Evolutionary conservation across 2,888 invertebrate species (phyloP), one percentile per base, ranked within the genome.

Genomic region (Pseudococcus jackbeardsleyi): DNA sequence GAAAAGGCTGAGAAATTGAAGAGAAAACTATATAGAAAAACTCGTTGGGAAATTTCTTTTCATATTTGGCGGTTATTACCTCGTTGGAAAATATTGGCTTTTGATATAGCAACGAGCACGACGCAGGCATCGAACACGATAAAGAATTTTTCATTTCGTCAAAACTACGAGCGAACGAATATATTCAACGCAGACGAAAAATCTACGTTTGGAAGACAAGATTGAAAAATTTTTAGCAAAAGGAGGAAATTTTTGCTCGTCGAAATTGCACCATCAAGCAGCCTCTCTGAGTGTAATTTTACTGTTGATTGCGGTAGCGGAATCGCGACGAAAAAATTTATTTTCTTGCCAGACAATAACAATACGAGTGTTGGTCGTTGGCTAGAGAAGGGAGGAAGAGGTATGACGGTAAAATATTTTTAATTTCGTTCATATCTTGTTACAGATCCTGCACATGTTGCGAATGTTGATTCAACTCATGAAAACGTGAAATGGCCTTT

Each of bases 401-500:
- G 64, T 72, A 42, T 8, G 9, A 42, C 42, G 72, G 72, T 72
- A 33, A 72, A 33, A 82, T 46, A 82, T 82, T 82, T 82, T 82
- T 82, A 82, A 82, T 82, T 82, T 82, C 46, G 46, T 46, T 46
- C 72, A 59, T 85, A 26, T 88, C 77, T 50, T 82, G 48, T 59
- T 54, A 50, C 88, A 88, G 88, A 88, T 88, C n/a, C 82, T 26
- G 79, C 39, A 19, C 88, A 88, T 77, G 77, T 59, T 82, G 54
- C 50, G 48, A 82, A 88, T 77, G 88, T 59, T 50, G 88, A 88
- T 50, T 79, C 88, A n/a, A 82, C 79, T 82, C 79, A 82, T 82
- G 77, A 88, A 82, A 79, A 82, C 88, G 33, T 79, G 42, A 88
- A 88, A 88, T 79, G 88, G 88, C 88, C 88, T 88, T 82, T 82